A percentile compares a stretch with the other conserved stretches of the same genome.
These are phyloP conservation scores for Yponomeuta malinellus DNA, from an alignment of 2,888 invertebrate genomes.

Conservation along the genomic window DNA sequence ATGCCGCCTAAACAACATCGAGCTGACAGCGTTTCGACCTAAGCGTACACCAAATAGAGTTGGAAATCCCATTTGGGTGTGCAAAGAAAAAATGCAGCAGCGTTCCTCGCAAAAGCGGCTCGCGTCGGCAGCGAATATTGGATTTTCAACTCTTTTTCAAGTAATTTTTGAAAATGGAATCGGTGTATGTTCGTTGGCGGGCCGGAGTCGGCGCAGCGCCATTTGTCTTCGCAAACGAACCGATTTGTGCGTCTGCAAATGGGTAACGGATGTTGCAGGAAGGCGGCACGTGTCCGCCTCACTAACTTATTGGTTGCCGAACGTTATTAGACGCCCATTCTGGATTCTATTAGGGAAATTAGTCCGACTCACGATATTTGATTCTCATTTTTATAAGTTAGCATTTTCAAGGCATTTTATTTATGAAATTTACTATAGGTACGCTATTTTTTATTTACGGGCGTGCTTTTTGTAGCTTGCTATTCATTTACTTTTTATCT, in stretches of 20 bases:
- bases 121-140: conserved; percentile 42
- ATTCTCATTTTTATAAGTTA: neutral
- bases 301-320: conserved; percentile 55
- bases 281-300: conserved; percentile 53
- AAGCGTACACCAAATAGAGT: neutral
- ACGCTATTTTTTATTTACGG: neutral
- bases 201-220: conserved; percentile 34
- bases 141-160: conserved; percentile 55
- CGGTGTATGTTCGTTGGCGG: conserved; percentile 38
- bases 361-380: neutral
- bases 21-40: conserved; percentile 7
- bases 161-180: conserved; percentile 64
- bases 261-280: conserved; percentile 65
- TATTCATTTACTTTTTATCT: neutral
- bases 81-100: conserved; percentile 28
- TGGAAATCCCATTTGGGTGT: conserved; percentile 20
- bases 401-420: neutral
- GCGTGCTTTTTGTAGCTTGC: neutral
- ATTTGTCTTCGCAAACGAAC: conserved; percentile 73
- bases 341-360: conserved; percentile 15
- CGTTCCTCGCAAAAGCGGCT: conserved; percentile 27
- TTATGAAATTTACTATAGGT: neutral
- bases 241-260: conserved; percentile 70
- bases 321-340: conserved; percentile 53
- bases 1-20: conserved; percentile 28